Percentiles rank a stretch among this genome's conserved stretches.
phyloP scores from a whole-genome alignment of 2,888 invertebrate genomes.

The Oscheius onirici region DNA sequence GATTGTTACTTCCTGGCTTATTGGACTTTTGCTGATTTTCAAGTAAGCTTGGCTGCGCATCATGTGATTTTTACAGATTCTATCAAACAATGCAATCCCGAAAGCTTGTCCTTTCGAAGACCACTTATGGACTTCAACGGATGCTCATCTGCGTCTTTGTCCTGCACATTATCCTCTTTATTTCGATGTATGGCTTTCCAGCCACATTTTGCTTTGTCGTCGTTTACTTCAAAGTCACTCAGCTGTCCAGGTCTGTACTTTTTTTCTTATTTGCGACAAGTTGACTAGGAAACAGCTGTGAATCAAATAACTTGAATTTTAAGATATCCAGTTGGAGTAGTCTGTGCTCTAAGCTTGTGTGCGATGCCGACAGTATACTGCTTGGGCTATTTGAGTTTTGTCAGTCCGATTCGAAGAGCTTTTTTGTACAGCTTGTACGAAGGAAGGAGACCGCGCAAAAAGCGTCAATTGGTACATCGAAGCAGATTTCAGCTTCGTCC shows the following conservation, averaged over 20 bases:
- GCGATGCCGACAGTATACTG: neutral
- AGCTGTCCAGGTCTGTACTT: neutral
- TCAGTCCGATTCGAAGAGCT: neutral
- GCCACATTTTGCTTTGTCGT: neutral
- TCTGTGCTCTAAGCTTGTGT: neutral
- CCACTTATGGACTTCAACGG: neutral
- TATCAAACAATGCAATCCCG: neutral
- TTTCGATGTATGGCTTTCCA: neutral
- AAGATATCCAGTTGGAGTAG: neutral
- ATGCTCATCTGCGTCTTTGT: neutral
- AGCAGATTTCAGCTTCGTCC: neutral
- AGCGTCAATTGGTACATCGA: neutral
- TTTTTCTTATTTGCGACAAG: neutral
- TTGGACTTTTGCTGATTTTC: neutral
- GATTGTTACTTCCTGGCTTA: neutral
- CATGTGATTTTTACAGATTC: neutral
- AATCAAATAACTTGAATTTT: neutral
- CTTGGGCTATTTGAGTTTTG: neutral
- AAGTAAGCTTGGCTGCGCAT: neutral
- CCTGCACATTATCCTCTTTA: neutral
- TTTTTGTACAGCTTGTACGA: neutral
- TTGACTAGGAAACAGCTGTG: neutral
- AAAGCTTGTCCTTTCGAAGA: neutral
- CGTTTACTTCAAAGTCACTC: neutral
- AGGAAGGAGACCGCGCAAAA: neutral